Percentiles rank a stretch among this genome's conserved stretches.
These are phyloP conservation scores for Anas platyrhynchos DNA, from an alignment of 2,113 vertebrate species.

Conservation along the genomic window DNA sequence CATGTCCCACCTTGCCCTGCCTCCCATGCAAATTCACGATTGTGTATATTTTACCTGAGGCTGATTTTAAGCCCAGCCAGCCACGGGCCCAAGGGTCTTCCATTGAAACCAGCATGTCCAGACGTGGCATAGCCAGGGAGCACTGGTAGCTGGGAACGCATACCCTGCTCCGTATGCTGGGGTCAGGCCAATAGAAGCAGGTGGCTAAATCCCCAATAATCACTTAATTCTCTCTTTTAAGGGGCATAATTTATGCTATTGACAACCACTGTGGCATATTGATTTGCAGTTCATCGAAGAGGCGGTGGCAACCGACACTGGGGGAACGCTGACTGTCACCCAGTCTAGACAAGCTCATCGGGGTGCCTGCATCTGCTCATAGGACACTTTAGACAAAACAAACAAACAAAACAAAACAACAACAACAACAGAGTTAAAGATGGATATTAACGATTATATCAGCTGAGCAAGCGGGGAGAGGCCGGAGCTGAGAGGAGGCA, in stretches of 20 bases:
- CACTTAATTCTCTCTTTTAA: background rate
- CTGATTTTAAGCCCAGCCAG: too few relatives aligned
- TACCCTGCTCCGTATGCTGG: background rate
- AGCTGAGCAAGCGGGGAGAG: background rate
- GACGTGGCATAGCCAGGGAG: background rate
- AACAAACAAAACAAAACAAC: too few relatives aligned
- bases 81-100: too few relatives aligned
- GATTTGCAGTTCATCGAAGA: background rate
- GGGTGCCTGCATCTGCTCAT: background rate
- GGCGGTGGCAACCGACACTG: background rate
- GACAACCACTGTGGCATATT: background rate
- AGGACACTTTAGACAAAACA: background rate
- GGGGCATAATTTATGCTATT: background rate
- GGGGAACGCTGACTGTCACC: background rate
- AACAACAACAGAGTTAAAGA: background rate
- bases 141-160: fast-evolving
- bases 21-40: background rate
- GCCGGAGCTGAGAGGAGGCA: too few relatives aligned
- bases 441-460: background rate
- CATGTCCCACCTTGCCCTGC: background rate
- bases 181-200: fast-evolving
- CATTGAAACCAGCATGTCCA: fast-evolving
- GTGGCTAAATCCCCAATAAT: fast-evolving
- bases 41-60: background rate
- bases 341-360: background rate